Base-by-base conservation (phyloP, 2,113 vertebrate genomes). In the Protomyctophum bolini region DNA sequence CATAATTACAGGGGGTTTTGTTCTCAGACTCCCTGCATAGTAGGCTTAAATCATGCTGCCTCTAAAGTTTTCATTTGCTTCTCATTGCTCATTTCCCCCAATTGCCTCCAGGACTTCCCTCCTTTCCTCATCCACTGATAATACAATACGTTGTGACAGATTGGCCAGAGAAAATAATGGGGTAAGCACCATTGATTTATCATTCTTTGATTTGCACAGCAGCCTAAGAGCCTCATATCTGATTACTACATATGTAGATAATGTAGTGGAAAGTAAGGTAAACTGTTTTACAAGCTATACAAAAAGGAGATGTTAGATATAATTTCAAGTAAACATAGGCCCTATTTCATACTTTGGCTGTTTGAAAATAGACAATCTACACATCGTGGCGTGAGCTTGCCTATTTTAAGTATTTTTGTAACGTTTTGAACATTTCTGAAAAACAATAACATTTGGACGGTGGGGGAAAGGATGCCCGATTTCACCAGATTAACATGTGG, bases 151-250 rank as follows among this genome's bases (percentile, higher is more conserved):
- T 12, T 56, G 54, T 56, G 54, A 10, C 10, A 56, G 10, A 56
- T 56, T 56, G 14, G 54, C 54, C 54, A 14, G 14, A 56, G 14
- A 15, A 15, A n/a, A n/a, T 7, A 56, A 41, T 41, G 33, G 33
- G 12, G 50, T 12, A 56, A 56, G 54, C 12, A 56, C 54, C 50
- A 52, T 52, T 9, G 50, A 12, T 52, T 12, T 56, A 7, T 56
- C 54, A 47, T 49, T 49, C 73, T 73, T 63, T 73, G 55, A 65
- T 67, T 55, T 3, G 6, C 65, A 47, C 60, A 59, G 72, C 11
- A 71, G 51, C 72, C 65, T 66, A 11, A 56, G 6, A 65, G 21
- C 46, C 56, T 14, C 57, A 59, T 11, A 50, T 41, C 45, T 50
- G 56, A 58, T 59, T 14, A 45, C 28, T 56, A 10, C 12, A 56